Evolutionary conservation across 2,797 vertebrate genomes (phyloP).

Genomic region (Oophaga sylvatica): DNA sequence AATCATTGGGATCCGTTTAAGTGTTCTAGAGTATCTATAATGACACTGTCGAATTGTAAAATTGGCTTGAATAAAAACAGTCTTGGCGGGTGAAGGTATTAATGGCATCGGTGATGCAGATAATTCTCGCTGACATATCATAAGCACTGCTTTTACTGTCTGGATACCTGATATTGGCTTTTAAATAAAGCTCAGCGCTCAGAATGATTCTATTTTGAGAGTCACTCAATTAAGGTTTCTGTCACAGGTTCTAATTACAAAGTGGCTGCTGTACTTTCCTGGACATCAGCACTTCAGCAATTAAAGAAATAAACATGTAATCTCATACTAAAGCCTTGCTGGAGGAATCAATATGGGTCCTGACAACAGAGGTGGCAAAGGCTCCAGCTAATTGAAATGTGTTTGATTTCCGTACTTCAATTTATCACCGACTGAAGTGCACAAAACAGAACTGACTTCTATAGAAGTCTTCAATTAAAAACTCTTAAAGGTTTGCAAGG

Average conservation of each 20-base stretch:
- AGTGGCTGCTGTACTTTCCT: slow-evolving; percentile 59
- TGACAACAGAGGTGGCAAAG: slow-evolving; percentile 63
- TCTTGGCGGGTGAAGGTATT: too few relatives aligned
- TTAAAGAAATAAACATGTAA: slow-evolving; percentile 62
- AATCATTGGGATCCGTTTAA: too few relatives aligned
- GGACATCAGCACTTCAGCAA: slow-evolving; percentile 47
- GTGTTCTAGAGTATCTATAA: too few relatives aligned
- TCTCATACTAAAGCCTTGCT: slow-evolving; percentile 58
- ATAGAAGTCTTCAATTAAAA: slow-evolving; percentile 59
- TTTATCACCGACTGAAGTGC: slow-evolving; percentile 49
- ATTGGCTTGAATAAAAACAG: too few relatives aligned
- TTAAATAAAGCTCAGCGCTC: slow-evolving; percentile 21
- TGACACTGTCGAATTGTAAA: too few relatives aligned
- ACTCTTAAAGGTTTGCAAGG: slow-evolving; percentile 45
- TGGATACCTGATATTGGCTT: slow-evolving; percentile 18
- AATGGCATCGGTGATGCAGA: background rate
- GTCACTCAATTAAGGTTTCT: slow-evolving; percentile 65
- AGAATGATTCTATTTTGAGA: slow-evolving; percentile 50
- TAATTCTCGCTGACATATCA: slow-evolving; percentile 2
- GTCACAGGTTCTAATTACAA: slow-evolving; percentile 65
- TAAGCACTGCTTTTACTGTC: background rate
- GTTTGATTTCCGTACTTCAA: slow-evolving; percentile 59
- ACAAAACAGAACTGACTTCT: slow-evolving; percentile 57
- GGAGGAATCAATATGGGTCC: slow-evolving; percentile 63
- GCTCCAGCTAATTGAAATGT: slow-evolving; percentile 63